Base-by-base conservation (phyloP, 2,113 vertebrate species). In the Bungarus multicinctus region DNA sequence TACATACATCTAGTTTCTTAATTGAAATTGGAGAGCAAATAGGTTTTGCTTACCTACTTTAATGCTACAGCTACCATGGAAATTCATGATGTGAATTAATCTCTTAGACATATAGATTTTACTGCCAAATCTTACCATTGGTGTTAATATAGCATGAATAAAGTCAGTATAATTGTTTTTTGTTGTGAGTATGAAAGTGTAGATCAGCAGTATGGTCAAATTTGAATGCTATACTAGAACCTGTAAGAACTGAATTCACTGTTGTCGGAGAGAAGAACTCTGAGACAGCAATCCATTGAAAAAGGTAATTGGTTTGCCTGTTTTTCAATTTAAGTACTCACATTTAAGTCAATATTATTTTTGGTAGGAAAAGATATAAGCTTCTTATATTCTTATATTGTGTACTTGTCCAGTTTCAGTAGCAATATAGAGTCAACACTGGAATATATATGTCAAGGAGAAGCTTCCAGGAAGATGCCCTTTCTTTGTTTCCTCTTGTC, bases 321-420 rank as follows among this genome's bases (percentile, higher is more conserved):
- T 89, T 92, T 85, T 47, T 50, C 45, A 89, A 12, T 85, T 89
- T 57, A 85, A 39, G 93, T 89, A 39, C 3, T 53, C 53, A 85
- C 14, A 89, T 85, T 43, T 92, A 89, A 58, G 57, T 89, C n/a
- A 89, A 54, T 85, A 50, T 50, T 85, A 85, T 74, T 43, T 93
- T 22, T 92, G 27, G 50, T 81, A 89, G 60, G 52, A 89, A 81
- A 55, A 27, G 20, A 11, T 64, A 3, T 30, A 86, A 57, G 20
- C 22, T 39, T 52, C 39, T 92, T n/a, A n/a, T n/a, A n/a, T n/a
- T n/a, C n/a, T n/a, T n/a, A n/a, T n/a, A n/a, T n/a, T n/a, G 7
- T 81, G 22, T 16, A 52, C 23, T 89, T 58, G 53, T 74, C 34
- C 27, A 60, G 58, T 34, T 88, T 92, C 23, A 74, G 47, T 10